Evolutionary conservation across 2,113 vertebrate species (phyloP).

Genomic region (Gallinago undulata): DNA sequence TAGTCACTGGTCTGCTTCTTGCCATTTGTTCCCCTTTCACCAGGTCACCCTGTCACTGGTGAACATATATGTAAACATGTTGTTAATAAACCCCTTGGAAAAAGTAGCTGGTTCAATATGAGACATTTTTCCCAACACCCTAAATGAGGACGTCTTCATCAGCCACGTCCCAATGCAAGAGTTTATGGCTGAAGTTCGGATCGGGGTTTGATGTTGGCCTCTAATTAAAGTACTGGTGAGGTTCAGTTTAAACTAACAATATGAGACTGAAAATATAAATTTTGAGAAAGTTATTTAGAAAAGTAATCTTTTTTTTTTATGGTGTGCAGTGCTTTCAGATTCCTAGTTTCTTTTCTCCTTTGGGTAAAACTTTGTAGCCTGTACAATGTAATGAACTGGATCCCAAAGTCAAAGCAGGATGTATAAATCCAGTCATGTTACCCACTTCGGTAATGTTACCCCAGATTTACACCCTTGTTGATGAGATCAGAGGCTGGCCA

Average conservation of each 20-base stretch:
- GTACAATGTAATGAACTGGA: not conserved
- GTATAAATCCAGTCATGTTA: accelerated
- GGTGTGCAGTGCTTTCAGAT: not conserved
- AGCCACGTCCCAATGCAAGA: not conserved
- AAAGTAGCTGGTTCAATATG: not conserved
- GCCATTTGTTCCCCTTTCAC: slow-evolving; percentile 52
- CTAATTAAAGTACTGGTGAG: not conserved
- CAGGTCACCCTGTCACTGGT: slow-evolving; percentile 13
- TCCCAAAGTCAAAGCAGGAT: not conserved
- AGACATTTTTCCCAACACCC: not conserved
- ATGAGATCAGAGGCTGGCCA: not conserved
- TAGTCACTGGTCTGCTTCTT: slow-evolving; percentile 20
- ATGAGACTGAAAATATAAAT: not conserved
- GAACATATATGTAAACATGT: not conserved
- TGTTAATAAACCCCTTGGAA: not conserved
- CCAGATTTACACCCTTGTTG: not conserved
- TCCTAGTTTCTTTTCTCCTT: not conserved
- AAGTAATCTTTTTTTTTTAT: not conserved
- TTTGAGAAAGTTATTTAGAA: not conserved
- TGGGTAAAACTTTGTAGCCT: not conserved
- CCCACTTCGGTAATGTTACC: not conserved
- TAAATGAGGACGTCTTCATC: not conserved
- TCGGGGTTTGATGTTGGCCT: not conserved
- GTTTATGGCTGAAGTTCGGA: not conserved
- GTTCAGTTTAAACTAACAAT: not conserved